Evolutionary conservation across 2,888 invertebrate species (phyloP).

Genomic region (Euproctis similis): DNA sequence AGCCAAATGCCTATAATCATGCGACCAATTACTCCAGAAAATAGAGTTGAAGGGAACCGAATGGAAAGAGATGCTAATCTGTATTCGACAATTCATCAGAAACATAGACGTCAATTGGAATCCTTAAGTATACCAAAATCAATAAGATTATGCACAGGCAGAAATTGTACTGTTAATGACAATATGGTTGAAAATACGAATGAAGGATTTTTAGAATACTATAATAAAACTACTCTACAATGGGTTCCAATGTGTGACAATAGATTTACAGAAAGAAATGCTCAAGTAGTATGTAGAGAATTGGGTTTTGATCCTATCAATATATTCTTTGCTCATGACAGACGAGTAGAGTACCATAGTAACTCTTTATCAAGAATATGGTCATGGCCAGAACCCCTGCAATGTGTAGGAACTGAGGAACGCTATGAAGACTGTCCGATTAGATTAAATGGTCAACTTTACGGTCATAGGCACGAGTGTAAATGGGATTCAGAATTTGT

Average conservation of each 20-base stretch:
- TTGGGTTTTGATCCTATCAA: constrained; percentile 92
- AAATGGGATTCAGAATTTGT: constrained; percentile 94
- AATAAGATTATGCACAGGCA: constrained; percentile 86
- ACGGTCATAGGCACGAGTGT: constrained; percentile 89
- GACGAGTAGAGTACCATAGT: constrained; percentile 91
- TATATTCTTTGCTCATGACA: constrained; percentile 89
- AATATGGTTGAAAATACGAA: constrained; percentile 67
- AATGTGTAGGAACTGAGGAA: constrained; percentile 85
- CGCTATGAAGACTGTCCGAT: constrained; percentile 89
- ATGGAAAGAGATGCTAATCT: constrained; percentile 55
- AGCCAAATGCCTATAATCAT: constrained; percentile 85
- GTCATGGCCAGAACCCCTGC: constrained; percentile 96
- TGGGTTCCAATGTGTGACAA: constrained; percentile 98
- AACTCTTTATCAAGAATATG: constrained; percentile 90
- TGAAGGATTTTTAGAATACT: constrained; percentile 95
- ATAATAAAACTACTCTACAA: constrained; percentile 94
- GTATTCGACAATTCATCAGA: constrained; percentile 45
- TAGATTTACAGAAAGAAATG: constrained; percentile 96
- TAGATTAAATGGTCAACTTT: constrained; percentile 91
- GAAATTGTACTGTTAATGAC: constrained; percentile 79
- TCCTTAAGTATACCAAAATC: constrained; percentile 74
- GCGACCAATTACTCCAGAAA: constrained; percentile 74
- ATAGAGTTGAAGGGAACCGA: constrained; percentile 50
- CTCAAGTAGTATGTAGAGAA: constrained; percentile 96
- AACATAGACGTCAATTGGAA: constrained; percentile 72